Base-by-base conservation (phyloP, 2,113 vertebrate genomes). In the Ictidomys tridecemlineatus region DNA sequence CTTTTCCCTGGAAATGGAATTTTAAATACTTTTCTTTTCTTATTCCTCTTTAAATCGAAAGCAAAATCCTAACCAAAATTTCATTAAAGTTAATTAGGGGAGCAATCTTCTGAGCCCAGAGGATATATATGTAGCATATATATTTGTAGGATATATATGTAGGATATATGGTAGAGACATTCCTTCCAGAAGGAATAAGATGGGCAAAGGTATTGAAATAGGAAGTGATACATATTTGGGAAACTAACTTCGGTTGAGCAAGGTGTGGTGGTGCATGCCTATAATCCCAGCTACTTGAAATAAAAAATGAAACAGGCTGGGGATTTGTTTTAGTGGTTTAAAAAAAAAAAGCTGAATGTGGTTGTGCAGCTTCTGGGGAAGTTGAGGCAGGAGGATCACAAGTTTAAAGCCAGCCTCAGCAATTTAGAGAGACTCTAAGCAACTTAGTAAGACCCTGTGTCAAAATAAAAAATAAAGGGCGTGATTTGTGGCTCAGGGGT, bases 11-110 rank as follows among this genome's bases (percentile, higher is more conserved):
- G 65, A 94, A 48, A 26, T 83, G 14, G 72, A 85, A 85, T 94
- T 97, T 85, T 48, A 84, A 91, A n/a, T 85, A 24, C 1, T 61
- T 89, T 94, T 76, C 73, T 76, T 67, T n/a, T 90, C 30, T 45
- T 26, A 53, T 83, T 2, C 18, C 22, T 83, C 51, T 96, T 85
- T 85, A 93, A 53, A 91, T 14, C 51, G 67, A 91, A 90, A 93
- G 30, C 70, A 94, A 87, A 95, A 91, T 90, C 30, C 72, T 48
- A 94, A 89, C 32, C 13, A 45, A 91, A 72, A 91, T 34, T 7
- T 69, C 34, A 24, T 67, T 96, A 76, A 94, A 93, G 82, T 93
- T 73, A 89, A 78, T 51, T 85, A 74, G 2, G 28, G 42, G 61
- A 86, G 39, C n/a, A 8, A 37, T 42, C 9, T 8, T 86, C 72